Evolutionary conservation across 2,113 vertebrate genomes (phyloP).

Genomic region (Lycaon pictus): DNA sequence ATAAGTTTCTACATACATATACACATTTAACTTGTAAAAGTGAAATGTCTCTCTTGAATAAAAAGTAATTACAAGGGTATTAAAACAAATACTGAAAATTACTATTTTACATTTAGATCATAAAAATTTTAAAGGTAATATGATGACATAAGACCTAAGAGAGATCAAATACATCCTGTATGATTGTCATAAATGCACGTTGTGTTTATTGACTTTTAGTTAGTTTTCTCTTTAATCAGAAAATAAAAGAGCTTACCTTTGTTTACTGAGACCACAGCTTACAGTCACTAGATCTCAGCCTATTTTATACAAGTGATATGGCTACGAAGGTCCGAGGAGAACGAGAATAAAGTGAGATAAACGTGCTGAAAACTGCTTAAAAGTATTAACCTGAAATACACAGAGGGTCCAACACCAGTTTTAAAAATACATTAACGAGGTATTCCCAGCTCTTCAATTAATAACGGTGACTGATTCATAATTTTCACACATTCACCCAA

Average conservation of each 20-base stretch:
- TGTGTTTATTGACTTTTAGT: conserved; percentile 71
- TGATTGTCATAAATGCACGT: conserved; percentile 83
- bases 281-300: conserved; percentile 90
- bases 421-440: conserved; percentile 85
- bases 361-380: conserved; percentile 90
- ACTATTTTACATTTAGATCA: conserved; percentile 78
- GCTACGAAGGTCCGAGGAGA: conserved; percentile 89
- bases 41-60: conserved; percentile 69
- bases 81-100: conserved; percentile 76
- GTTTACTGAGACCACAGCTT: conserved; percentile 89
- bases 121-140: conserved; percentile 68
- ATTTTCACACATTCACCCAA: conserved; percentile 84
- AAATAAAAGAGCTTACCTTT: conserved; percentile 91
- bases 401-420: conserved; percentile 89
- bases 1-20: conserved; percentile 77
- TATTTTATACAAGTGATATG: conserved; percentile 91
- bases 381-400: conserved; percentile 89
- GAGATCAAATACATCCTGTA: conserved; percentile 81
- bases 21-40: conserved; percentile 82
- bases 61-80: conserved; percentile 73
- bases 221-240: conserved; percentile 87
- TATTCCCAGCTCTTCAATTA: conserved; percentile 86
- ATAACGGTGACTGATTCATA: conserved; percentile 83
- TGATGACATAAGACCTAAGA: conserved; percentile 78
- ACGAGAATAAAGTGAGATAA: conserved; percentile 90